Evolutionary conservation across 2,888 invertebrate genomes (phyloP).

Genomic region (Leistus spinibarbis): DNA sequence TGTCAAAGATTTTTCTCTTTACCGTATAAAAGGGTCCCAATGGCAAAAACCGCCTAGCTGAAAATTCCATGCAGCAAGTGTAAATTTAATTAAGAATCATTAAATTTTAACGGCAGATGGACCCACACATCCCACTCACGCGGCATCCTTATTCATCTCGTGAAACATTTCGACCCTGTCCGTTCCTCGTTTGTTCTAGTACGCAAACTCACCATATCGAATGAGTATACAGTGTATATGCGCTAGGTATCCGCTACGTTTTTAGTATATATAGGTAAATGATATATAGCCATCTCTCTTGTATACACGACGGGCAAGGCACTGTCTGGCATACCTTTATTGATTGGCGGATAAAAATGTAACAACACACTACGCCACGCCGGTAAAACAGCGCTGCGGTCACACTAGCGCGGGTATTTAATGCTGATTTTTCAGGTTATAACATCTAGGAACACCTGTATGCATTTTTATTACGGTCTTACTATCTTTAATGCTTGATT

Average conservation of each 20-base stretch:
- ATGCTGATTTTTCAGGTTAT: not conserved
- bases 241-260: not conserved
- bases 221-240: not conserved
- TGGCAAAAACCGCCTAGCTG: not conserved
- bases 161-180: not conserved
- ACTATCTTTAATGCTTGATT: too few species aligned
- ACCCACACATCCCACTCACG: not conserved
- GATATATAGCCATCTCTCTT: not conserved
- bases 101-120: slow-evolving; percentile 32
- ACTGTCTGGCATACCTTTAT: slow-evolving; percentile 22
- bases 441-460: too few species aligned
- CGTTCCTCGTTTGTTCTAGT: not conserved
- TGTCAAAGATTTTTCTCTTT: too few species aligned
- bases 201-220: not conserved
- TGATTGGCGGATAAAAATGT: slow-evolving; percentile 34
- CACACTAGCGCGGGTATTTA: not conserved
- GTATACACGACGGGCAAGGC: not conserved
- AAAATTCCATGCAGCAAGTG: slow-evolving; percentile 10
- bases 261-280: not conserved
- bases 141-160: not conserved
- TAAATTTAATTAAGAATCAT: slow-evolving; percentile 34
- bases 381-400: slow-evolving; percentile 7
- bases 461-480: not conserved
- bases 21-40: too few species aligned
- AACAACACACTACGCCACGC: not conserved